A percentile compares a stretch with the other conserved stretches of the same genome.
These are phyloP conservation scores for Synodontis membranacea DNA, from an alignment of 2,113 vertebrate genomes.

Conservation along the genomic window DNA sequence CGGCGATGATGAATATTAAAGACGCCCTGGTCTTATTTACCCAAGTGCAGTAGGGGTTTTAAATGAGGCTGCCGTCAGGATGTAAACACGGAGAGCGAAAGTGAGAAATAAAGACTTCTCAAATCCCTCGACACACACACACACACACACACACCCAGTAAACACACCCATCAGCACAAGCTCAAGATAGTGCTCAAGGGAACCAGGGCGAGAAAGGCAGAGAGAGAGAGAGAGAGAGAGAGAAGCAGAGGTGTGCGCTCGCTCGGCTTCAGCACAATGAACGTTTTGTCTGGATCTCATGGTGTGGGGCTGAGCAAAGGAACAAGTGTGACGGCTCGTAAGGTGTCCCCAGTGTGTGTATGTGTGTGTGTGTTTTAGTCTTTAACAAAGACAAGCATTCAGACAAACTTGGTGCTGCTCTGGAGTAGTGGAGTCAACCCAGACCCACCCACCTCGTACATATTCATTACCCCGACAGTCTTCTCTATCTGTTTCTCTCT, in stretches of 20 bases:
- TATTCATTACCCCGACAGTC: slow-evolving; percentile 1
- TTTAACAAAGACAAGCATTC: slow-evolving; percentile 25
- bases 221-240: background rate
- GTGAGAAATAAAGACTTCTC: background rate
- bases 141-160: background rate
- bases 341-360: slow-evolving; percentile 27
- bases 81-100: background rate
- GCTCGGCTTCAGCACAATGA: slow-evolving; percentile 14
- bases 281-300: slow-evolving; percentile 7
- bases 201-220: slow-evolving; percentile 7
- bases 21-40: background rate
- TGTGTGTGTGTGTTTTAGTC: background rate
- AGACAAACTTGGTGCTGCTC: background rate
- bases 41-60: background rate
- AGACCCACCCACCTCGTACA: slow-evolving; percentile 7
- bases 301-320: slow-evolving; percentile 23
- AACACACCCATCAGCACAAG: background rate
- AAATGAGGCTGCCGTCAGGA: background rate
- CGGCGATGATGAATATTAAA: background rate
- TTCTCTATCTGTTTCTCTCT: background rate
- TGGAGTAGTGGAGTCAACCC: background rate
- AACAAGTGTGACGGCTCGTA: slow-evolving; percentile 15
- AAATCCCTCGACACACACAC: background rate
- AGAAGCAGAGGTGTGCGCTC: background rate
- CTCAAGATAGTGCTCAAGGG: background rate